Conservation (phyloP, 2,797 vertebrate species). For the Australoheros facetus region DNA sequence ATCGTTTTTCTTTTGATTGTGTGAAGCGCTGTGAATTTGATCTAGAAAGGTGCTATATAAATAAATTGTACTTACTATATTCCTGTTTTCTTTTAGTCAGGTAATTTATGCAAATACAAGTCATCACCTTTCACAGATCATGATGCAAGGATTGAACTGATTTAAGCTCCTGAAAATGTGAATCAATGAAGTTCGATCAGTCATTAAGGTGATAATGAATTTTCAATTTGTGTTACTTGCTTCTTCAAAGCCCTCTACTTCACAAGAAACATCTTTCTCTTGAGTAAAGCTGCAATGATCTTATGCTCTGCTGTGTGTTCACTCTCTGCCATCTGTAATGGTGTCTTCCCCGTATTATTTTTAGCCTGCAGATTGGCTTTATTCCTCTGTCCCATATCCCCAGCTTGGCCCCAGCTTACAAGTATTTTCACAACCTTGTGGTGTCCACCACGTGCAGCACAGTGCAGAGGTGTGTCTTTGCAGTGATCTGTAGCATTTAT, state of each 20-base stretch:
- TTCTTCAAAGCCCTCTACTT: conserved; percentile 57
- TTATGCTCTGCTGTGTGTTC: conserved; percentile 68
- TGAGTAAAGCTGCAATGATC: conserved; percentile 75
- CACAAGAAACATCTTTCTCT: conserved; percentile 84
- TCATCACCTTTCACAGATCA: background rate
- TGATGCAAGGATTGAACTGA: too few species aligned
- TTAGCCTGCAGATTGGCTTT: conserved; percentile 75
- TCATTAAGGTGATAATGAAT: too few species aligned
- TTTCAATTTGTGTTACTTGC: too few species aligned
- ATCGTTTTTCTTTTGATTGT: too few species aligned
- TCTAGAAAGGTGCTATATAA: too few species aligned
- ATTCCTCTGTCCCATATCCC: conserved; percentile 33
- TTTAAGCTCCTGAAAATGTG: too few species aligned
- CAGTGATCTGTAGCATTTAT: conserved; percentile 80
- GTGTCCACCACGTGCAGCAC: conserved; percentile 76
- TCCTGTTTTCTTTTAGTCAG: too few species aligned
- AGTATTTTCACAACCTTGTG: conserved; percentile 63
- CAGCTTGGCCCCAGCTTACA: conserved; percentile 61
- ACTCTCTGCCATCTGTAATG: conserved; percentile 79
- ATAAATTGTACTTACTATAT: too few species aligned
- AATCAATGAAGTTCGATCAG: too few species aligned
- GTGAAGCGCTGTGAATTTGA: too few species aligned
- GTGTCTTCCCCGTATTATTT: conserved; percentile 82
- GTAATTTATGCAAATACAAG: too few species aligned
- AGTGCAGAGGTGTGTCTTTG: conserved; percentile 82